Conservation (phyloP, 1,140 invertebrate species). For the Thrips palmi region DNA sequence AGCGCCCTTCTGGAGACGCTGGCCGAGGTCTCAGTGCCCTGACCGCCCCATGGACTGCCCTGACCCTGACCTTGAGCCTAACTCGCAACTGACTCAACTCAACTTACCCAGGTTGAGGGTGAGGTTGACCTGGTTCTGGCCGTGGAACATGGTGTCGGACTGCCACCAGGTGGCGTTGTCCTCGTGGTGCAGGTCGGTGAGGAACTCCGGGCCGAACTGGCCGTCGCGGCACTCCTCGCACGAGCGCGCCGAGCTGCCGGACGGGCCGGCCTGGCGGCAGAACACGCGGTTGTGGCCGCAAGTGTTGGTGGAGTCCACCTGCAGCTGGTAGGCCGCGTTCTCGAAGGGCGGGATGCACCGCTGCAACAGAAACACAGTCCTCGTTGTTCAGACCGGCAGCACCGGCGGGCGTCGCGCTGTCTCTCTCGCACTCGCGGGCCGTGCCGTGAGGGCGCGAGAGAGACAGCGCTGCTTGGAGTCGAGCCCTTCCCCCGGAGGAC, state of each 20-base stretch:
- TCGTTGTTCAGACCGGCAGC: no score
- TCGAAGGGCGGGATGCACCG: conserved; percentile 90
- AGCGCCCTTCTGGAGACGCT: no score
- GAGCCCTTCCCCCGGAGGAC: no score
- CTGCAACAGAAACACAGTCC: conserved; percentile 31
- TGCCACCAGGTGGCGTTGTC: conserved; percentile 96
- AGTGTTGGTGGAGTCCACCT: conserved; percentile 86
- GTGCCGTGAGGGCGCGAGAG: no score
- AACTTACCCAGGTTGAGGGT: conserved; percentile 74
- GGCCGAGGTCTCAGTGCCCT: no score
- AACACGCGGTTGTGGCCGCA: conserved; percentile 67
- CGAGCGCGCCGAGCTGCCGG: conserved; percentile 28
- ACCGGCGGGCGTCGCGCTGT: no score
- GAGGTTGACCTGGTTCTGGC: conserved; percentile 77
- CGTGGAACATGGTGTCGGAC: conserved; percentile 90
- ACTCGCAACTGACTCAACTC: no score
- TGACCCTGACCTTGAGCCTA: no score
- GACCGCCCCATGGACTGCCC: no score
- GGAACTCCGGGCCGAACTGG: conserved; percentile 54
- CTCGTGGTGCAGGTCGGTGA: conserved; percentile 81
- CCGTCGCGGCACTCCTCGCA: conserved; percentile 41
- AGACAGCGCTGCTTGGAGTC: no score
- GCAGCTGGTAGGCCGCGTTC: conserved; percentile 79
- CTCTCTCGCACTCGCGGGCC: no score
- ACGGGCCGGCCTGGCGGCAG: conserved; percentile 69